Percentiles rank a stretch among this genome's conserved stretches.
Evolutionary conservation across 2,113 vertebrate genomes (phyloP).

Genomic region (Ursus arctos): DNA sequence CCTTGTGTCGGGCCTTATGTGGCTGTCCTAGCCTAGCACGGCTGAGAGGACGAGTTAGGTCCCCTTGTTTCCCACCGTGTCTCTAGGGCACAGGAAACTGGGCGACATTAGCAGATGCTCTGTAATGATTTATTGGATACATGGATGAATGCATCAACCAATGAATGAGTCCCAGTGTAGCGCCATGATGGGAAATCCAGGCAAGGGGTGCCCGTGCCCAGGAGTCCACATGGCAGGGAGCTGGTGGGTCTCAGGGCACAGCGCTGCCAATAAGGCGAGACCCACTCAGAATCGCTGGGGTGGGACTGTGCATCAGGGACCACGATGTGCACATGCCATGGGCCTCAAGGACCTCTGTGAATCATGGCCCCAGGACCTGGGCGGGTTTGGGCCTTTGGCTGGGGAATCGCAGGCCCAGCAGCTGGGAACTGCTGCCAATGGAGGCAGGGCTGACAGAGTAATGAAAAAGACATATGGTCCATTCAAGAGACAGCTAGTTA

Average conservation of each 20-base stretch:
- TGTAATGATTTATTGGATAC: not conserved
- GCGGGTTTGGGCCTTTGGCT: not conserved
- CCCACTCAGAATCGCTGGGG: not conserved
- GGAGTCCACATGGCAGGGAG: not conserved
- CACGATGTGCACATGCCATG: not conserved
- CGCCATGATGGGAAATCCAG: no score
- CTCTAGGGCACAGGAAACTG: not conserved
- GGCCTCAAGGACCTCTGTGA: not conserved
- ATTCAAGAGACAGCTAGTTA: conserved; percentile 50
- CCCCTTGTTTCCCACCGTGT: not conserved
- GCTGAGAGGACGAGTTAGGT: not conserved
- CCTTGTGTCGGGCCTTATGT: not conserved
- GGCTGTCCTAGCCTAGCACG: not conserved
- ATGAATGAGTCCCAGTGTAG: not conserved
- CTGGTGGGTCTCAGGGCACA: not conserved
- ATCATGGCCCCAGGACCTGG: not conserved
- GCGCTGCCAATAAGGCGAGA: not conserved
- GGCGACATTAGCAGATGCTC: not conserved
- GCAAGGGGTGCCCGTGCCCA: not conserved
- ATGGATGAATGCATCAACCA: not conserved
- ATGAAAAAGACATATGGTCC: conserved; percentile 42
- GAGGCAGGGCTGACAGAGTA: not conserved
- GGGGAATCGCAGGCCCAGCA: not conserved
- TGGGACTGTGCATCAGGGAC: not conserved
- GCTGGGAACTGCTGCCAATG: not conserved